These are phyloP conservation scores for Nycticebus coucang DNA, from an alignment of 2,113 vertebrate species.

Conservation along the genomic window DNA sequence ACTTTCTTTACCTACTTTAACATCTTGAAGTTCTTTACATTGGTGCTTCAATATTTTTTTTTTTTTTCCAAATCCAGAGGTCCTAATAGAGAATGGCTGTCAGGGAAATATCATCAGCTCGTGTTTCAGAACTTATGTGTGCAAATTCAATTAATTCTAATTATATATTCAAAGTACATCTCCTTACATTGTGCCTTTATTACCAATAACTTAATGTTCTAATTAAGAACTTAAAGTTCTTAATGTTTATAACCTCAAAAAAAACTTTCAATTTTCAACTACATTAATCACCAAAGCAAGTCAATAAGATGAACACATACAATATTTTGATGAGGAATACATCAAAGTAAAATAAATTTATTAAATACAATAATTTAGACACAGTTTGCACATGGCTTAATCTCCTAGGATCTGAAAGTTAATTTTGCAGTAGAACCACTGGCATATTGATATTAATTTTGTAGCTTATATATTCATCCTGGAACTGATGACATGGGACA, in stretches of 20 bases:
- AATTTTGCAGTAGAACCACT: neutral
- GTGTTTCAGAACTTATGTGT: neutral
- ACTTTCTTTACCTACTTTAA: neutral
- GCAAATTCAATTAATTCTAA: neutral
- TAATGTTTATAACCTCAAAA: neutral
- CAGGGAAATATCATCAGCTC: neutral
- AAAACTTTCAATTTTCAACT: neutral
- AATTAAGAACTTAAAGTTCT: neutral
- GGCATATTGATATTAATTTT: neutral
- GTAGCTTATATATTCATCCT: neutral
- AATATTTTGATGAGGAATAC: neutral
- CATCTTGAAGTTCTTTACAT: neutral
- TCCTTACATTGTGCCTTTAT: neutral
- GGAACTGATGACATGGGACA: neutral
- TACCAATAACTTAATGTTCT: neutral
- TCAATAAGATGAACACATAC: neutral
- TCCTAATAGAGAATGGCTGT: neutral
- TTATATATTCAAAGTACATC: neutral
- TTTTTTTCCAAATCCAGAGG: neutral
- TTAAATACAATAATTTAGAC: neutral
- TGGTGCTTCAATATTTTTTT: neutral
- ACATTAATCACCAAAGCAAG: neutral
- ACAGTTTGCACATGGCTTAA: neutral
- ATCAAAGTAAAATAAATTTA: conserved; percentile 8
- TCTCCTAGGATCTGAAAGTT: neutral